Evolutionary conservation across 2,797 vertebrate genomes (phyloP), one percentile per base, ranked within the genome.

Genomic region (Sternotherus odoratus): DNA sequence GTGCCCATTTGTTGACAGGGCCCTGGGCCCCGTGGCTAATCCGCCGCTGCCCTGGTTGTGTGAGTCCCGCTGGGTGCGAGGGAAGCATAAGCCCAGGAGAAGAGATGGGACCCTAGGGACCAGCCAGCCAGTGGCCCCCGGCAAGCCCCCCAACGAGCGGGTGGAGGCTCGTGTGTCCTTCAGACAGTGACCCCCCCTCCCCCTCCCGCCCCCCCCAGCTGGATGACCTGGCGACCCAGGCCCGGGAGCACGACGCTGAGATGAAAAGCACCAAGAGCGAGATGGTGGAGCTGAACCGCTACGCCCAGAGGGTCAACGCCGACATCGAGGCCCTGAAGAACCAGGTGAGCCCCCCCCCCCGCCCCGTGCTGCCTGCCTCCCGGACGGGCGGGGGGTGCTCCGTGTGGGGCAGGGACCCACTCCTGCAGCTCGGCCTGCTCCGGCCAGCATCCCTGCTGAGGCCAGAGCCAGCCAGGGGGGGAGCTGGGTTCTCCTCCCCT

Each of bases 301-400:
- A 78, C 53, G 97, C 98, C 90, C 98, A 98, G 97, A 98, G 96
- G 48, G 87, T 98, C 9, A 98, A 90, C 0, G 89, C 82, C 1
- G 98, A 98, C 12, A 94, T 98, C 87, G 98, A 98, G 0, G 77
- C 53, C 56, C 96, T 98, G 69, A 96, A 66, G 21, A 98, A 97
- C 63, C 98, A 98, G 98, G 98, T 99, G 86, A 84, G 85, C n/a
- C 63, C 21, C 19, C 4, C n/a, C 19, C n/a, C n/a, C n/a, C n/a
- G n/a, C n/a, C n/a, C 21, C 11, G 17, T 21, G 63, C n/a, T 3
- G 33, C 60, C 60, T 13, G 15, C 33, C 60, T 19, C 17, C 8
- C 4, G 7, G 33, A 5, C 17, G 16, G 9, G 11, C 8, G 9
- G 46, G 46, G 46, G 46, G 46, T 2, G n/a, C n/a, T n/a, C 4